Percentiles rank a stretch among this genome's conserved stretches.
Conservation (phyloP, 30 jellyfish, hydroid and myxozoan genomes). For the Hydra vulgaris region DNA sequence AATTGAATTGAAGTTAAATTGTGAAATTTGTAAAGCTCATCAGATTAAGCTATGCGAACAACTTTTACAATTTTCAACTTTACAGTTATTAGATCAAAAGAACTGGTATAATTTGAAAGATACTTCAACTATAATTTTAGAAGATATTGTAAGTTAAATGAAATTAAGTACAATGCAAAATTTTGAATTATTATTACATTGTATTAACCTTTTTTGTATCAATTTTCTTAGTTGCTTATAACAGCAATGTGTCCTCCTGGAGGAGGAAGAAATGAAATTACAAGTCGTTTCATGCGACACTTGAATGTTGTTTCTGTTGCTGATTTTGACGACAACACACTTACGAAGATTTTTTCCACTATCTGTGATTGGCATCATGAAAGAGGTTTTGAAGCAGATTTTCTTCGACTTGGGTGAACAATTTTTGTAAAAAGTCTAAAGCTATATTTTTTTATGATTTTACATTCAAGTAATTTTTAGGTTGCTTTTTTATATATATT, state of each 20-base stretch:
- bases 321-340: conserved; percentile 85
- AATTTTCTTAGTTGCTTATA: conserved; percentile 82
- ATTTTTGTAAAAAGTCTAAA: too few relatives aligned
- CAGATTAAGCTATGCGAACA: too few relatives aligned
- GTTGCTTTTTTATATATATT: too few relatives aligned
- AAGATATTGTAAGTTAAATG: conserved; percentile 67
- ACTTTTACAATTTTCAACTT: too few relatives aligned
- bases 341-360: conserved; percentile 80
- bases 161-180: not conserved
- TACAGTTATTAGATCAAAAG: conserved; percentile 83
- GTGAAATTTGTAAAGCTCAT: too few relatives aligned
- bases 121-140: conserved; percentile 76
- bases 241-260: conserved; percentile 99
- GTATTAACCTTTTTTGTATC: too few relatives aligned
- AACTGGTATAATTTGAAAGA: conserved; percentile 95
- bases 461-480: too few relatives aligned
- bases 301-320: conserved; percentile 82
- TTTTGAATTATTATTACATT: too few relatives aligned
- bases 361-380: conserved; percentile 93
- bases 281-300: conserved; percentile 81
- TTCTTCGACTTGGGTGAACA: conserved; percentile 77
- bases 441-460: too few relatives aligned
- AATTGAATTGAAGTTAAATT: too few relatives aligned
- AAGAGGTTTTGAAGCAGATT: conserved; percentile 86
- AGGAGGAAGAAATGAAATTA: conserved; percentile 94